Base-by-base conservation (phyloP, 2,888 invertebrate genomes). In the Zonitis immaculata region DNA sequence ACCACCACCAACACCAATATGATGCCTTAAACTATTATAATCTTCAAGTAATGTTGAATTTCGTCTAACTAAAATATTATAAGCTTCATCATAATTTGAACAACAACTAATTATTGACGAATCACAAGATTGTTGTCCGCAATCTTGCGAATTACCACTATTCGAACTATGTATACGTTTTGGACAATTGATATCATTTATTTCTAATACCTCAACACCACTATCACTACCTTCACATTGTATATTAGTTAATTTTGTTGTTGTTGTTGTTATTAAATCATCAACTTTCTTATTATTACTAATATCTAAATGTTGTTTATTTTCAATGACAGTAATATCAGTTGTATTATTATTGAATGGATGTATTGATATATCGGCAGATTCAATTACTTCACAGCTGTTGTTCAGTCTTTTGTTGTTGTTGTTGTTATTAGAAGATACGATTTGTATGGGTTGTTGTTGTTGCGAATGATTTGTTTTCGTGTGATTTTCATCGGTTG, bases 91-190 rank as follows among this genome's bases (percentile, higher is more conserved):
- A 67, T 86, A 87, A 50, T 88, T 88, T 2, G 88, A 89, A 60
- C 86, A 87, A 69, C 86, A 88, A 56, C 89, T 89, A 18, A 88
- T 85, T 55, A 89, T 82, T 59, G 89, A 89, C 35, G 89, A 89
- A 60, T 88, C 88, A 68, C 88, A 88, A 14, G 89, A 89, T 3
- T 84, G 79, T 43, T 84, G 85, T 45, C 85, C 74, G 49, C 74
- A 66, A 48, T 82, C 79, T 60, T 79, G 80, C 51, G 86, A 87
- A 16, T 86, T 85, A 0, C 85, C 84, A 63, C 82, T 82, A 62
- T 79, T 81, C 47, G 79, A 79, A 66, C 82, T 82, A 42, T 80
- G 67, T n/a, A 80, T 80, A 51, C 82, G 74, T 53, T 78, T 76
- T 52, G 79, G 68, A 11, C 54, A 59, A 68, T 65, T 44, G 45